Evolutionary conservation across 2,888 invertebrate species (phyloP).

Genomic region (Ligdia adustata): DNA sequence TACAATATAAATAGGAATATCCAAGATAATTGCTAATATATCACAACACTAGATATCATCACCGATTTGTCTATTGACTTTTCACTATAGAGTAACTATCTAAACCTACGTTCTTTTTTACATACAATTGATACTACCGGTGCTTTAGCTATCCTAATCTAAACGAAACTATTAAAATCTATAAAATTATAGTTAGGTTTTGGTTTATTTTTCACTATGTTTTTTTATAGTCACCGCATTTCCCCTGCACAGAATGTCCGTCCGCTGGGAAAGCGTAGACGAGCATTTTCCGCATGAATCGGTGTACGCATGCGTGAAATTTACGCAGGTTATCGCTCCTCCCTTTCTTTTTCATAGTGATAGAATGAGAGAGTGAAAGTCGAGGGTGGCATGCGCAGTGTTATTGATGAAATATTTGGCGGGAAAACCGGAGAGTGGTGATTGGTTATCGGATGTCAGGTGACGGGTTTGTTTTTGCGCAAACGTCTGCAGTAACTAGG

Average conservation of each 20-base stretch:
- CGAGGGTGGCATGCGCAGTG: conserved; percentile 73
- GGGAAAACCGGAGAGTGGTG: conserved; percentile 50
- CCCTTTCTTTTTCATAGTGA: conserved; percentile 45
- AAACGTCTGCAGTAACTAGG: conserved; percentile 9
- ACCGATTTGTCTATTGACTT: conserved; percentile 16
- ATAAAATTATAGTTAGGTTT: conserved; percentile 31
- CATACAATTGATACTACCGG: conserved; percentile 11
- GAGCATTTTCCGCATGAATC: conserved; percentile 41
- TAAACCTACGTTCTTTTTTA: conserved; percentile 7
- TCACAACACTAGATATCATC: conserved; percentile 26
- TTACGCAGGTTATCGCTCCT: conserved; percentile 62
- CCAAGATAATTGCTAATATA: conserved; percentile 12
- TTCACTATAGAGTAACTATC: conserved; percentile 13
- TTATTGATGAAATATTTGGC: conserved; percentile 74
- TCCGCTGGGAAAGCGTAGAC: conserved; percentile 24
- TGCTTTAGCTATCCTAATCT: conserved; percentile 4
- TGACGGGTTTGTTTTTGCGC: conserved; percentile 23
- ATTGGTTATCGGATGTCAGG: conserved; percentile 18
- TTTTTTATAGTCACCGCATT: conserved; percentile 51
- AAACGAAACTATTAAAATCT: conserved; percentile 21
- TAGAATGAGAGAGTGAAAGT: conserved; percentile 48
- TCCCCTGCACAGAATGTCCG: conserved; percentile 31
- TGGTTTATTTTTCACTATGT: conserved; percentile 39
- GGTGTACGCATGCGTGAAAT: conserved; percentile 36
- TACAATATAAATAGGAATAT: conserved; percentile 9